Evolutionary conservation across 2,888 invertebrate species (phyloP).

Genomic region (Zhuqinia jingwanae): DNA sequence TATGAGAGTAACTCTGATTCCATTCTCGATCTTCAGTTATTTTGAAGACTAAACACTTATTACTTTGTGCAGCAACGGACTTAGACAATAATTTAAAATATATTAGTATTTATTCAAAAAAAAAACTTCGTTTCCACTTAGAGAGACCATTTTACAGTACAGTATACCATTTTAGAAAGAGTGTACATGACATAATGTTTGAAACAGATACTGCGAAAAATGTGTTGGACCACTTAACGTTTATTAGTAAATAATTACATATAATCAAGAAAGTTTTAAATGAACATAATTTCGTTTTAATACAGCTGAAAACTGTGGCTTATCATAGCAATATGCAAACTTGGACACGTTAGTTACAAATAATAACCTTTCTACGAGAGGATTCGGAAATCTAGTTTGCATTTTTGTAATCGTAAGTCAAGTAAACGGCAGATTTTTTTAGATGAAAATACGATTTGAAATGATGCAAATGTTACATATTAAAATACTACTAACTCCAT

Average conservation of each 20-base stretch:
- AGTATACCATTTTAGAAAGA: not conserved
- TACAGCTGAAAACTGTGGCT: not conserved
- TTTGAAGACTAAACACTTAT: not conserved
- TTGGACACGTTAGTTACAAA: too few relatives aligned
- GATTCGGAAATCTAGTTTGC: too few relatives aligned
- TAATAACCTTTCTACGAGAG: too few relatives aligned
- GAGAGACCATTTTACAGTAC: not conserved
- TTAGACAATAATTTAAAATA: slow-evolving; percentile 22
- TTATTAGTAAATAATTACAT: not conserved
- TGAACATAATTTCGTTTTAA: not conserved
- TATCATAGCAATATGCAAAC: too few relatives aligned
- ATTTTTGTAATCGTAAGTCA: too few relatives aligned
- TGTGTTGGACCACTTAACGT: not conserved
- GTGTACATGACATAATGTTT: slow-evolving; percentile 10
- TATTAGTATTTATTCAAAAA: not conserved
- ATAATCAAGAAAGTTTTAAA: not conserved
- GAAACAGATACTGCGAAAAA: slow-evolving; percentile 8
- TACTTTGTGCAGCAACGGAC: slow-evolving; percentile 12
- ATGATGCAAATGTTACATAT: too few relatives aligned
- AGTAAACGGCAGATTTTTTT: too few relatives aligned
- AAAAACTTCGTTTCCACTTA: too few relatives aligned
- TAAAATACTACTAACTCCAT: too few relatives aligned
- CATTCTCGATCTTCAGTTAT: slow-evolving; percentile 12
- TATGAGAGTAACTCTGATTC: slow-evolving; percentile 56
- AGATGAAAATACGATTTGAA: too few relatives aligned